A percentile compares a stretch with the other conserved stretches of the same genome.
These are phyloP conservation scores for Chionis minor DNA, from an alignment of 2,113 vertebrate species.

Conservation along the genomic window DNA sequence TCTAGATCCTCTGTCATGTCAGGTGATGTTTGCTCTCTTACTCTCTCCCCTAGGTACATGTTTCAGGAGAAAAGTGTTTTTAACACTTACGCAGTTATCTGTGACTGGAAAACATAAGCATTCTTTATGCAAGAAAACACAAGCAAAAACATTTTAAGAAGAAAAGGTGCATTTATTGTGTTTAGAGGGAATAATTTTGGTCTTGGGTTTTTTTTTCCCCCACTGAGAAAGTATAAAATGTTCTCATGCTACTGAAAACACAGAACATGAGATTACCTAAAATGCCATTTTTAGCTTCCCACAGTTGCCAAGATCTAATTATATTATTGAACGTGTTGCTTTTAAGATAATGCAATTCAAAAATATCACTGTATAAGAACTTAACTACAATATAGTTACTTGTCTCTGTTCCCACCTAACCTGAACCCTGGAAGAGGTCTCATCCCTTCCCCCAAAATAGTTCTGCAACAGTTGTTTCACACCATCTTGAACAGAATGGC, in stretches of 20 bases:
- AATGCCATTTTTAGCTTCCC: neutral
- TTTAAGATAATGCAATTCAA: neutral
- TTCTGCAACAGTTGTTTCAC: constrained; percentile 27
- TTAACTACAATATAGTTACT: neutral
- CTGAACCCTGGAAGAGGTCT: neutral
- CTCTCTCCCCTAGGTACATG: neutral
- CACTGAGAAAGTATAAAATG: neutral
- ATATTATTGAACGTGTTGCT: neutral
- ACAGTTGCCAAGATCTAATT: neutral
- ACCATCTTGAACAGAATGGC: neutral
- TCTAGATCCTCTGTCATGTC: neutral
- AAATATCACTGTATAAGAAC: neutral
- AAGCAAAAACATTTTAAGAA: neutral
- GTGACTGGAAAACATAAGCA: neutral
- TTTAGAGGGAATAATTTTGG: neutral
- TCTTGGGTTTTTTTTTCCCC: neutral
- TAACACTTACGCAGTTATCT: neutral
- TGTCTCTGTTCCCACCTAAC: neutral
- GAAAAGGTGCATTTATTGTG: neutral
- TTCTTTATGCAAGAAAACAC: neutral
- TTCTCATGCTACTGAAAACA: neutral
- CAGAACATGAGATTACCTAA: neutral
- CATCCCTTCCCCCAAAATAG: neutral
- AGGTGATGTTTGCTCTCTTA: neutral
- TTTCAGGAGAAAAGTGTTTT: neutral